Evolutionary conservation across 2,113 vertebrate genomes (phyloP).

Genomic region (Microcebus tavaratra): DNA sequence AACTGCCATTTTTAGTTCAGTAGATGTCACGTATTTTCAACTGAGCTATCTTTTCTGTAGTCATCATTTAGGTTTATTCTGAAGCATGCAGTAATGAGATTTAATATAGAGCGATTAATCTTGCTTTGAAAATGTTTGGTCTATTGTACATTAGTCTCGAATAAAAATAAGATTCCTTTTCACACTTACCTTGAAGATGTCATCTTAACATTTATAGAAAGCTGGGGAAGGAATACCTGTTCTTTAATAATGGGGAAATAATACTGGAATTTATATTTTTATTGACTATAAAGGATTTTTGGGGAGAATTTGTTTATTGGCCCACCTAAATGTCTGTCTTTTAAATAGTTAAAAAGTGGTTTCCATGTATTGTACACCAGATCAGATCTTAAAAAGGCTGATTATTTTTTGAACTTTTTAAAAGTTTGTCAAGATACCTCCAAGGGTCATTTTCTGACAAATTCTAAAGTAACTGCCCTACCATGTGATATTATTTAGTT

Average conservation of each 20-base stretch:
- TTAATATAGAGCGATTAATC: slow-evolving; percentile 27
- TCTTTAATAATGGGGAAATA: not conserved
- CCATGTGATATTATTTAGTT: not conserved
- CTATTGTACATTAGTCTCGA: not conserved
- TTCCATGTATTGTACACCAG: not conserved
- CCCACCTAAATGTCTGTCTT: not conserved
- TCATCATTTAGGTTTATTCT: not conserved
- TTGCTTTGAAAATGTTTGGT: not conserved
- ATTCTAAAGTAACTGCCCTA: not conserved
- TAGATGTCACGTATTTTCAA: not conserved
- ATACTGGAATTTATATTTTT: not conserved
- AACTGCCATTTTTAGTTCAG: not conserved
- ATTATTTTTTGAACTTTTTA: not conserved
- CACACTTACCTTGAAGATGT: not conserved
- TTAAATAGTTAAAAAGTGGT: not conserved
- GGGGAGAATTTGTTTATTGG: not conserved
- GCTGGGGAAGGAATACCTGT: not conserved
- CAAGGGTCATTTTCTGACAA: not conserved
- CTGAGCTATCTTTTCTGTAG: not conserved
- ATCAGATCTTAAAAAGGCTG: not conserved
- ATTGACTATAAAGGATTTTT: not conserved
- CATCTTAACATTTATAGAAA: not conserved
- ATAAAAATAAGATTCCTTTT: not conserved
- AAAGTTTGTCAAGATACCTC: slow-evolving; percentile 5
- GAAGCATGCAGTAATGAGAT: slow-evolving; percentile 29